These are phyloP conservation scores for Tinamus guttatus DNA, from an alignment of 2,113 vertebrate species.

Conservation along the genomic window DNA sequence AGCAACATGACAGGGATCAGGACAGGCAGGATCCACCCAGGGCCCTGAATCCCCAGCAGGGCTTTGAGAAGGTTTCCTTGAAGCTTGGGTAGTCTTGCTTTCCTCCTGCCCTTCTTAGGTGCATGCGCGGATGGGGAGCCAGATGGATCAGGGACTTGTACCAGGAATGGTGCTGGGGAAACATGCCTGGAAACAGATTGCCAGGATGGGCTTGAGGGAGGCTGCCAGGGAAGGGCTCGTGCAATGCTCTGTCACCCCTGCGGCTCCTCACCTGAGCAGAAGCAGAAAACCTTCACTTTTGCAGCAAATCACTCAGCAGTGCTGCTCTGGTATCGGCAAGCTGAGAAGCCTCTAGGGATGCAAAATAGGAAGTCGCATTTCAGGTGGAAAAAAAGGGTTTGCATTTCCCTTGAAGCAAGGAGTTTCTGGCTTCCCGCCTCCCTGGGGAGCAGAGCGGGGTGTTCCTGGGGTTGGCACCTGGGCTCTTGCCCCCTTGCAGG, in stretches of 20 bases:
- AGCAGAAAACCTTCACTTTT: neutral
- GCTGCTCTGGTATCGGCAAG: fast-evolving
- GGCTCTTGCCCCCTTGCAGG: neutral
- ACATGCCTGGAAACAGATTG: neutral
- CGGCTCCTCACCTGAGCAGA: neutral
- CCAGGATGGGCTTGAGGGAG: neutral
- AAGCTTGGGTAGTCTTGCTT: neutral
- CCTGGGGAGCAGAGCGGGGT: fast-evolving
- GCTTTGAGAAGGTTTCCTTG: neutral
- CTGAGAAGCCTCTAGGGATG: neutral
- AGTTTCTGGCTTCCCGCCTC: neutral
- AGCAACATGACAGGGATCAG: neutral
- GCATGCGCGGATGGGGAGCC: neutral
- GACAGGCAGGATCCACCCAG: fast-evolving
- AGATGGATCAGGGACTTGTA: neutral
- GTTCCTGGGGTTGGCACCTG: fast-evolving
- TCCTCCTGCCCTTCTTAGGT: neutral
- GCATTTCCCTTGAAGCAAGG: neutral
- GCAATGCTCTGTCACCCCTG: too few relatives aligned
- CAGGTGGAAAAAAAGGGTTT: too few relatives aligned
- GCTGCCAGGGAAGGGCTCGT: neutral
- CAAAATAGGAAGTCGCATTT: fast-evolving
- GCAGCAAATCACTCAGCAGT: neutral
- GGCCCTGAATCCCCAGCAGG: neutral
- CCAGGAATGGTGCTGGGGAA: neutral